Base-by-base conservation (phyloP, 2,888 invertebrate species). In the Cremastobaeus sp. region DNA sequence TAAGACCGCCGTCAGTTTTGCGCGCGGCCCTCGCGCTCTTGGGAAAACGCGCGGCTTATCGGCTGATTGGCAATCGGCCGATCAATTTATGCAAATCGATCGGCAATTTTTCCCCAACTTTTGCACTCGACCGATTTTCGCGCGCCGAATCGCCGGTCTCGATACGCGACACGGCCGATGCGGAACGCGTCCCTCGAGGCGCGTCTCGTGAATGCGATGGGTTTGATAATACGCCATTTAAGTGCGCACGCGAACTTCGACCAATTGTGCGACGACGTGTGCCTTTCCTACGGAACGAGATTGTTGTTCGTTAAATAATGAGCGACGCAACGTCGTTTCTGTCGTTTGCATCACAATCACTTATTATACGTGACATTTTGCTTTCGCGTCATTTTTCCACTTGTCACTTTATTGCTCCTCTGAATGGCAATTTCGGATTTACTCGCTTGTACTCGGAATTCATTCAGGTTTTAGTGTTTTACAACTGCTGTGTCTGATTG, bases 111-210 rank as follows among this genome's bases (percentile, higher is more conserved):
- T n/a, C n/a, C n/a, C n/a, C n/a, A n/a, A n/a, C n/a, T n/a, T n/a
- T n/a, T n/a, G n/a, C n/a, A n/a, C n/a, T n/a, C n/a, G n/a, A n/a
- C n/a, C n/a, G n/a, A 5, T 25, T 25, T 25, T 25, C 25, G 25
- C 25, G 25, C 25, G 25, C 25, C 66, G 50, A 66, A 66, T 21
- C 41, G 41, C 66, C 43, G 48, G 48, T 48, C 57, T 57, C 66
- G 57, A 66, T 41, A 50, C 52, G 47, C 57, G 57, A 41, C 66
- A 66, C 50, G 57, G n/a, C n/a, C n/a, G 66, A 66, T 66, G 66
- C 66, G 50, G 57, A 66, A 32, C 41, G 41, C 66, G 50, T 57
- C 57, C 57, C 57, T 57, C 66, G 57, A 66, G 41, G 57, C 52
- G 47, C 57, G 57, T 50, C 66, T 57, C 50, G 57, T 50, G 66